A percentile compares a stretch with the other conserved stretches of the same genome.
phyloP scores from a whole-genome alignment of 2,113 vertebrate genomes.

The Rhinolophus ferrumequinum region DNA sequence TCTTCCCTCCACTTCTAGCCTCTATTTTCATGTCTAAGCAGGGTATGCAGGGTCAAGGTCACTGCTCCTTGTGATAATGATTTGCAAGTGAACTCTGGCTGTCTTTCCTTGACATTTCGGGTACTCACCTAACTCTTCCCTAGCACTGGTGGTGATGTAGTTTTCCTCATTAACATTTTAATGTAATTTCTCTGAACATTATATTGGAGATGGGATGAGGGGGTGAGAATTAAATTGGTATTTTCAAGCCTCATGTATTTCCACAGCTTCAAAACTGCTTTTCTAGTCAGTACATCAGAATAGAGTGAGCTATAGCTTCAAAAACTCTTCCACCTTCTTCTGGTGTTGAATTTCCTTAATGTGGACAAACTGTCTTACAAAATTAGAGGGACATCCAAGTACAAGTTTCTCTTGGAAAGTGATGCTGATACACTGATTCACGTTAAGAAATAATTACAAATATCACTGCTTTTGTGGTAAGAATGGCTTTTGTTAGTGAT shows the following conservation, averaged over 20 bases:
- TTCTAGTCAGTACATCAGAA: neutral
- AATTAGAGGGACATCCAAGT: neutral
- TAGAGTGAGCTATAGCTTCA: too few species aligned
- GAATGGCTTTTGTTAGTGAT: neutral
- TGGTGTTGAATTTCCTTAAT: too few species aligned
- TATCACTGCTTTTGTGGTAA: neutral
- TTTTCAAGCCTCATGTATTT: neutral
- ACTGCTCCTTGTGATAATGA: neutral
- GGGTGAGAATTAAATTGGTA: neutral
- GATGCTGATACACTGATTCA: neutral
- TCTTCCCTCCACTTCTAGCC: too few species aligned
- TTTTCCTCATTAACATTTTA: neutral
- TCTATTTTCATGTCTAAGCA: neutral
- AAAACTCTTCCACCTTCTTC: too few species aligned
- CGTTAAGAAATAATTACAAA: neutral
- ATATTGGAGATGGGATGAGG: neutral
- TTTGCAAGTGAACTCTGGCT: neutral
- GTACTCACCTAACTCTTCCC: neutral
- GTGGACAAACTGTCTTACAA: neutral
- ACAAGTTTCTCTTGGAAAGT: neutral
- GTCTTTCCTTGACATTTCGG: neutral
- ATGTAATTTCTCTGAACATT: neutral
- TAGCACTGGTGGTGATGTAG: neutral
- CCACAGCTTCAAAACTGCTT: neutral
- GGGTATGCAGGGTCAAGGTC: neutral